Base-by-base conservation (phyloP, 2,797 vertebrate genomes). In the Spinibarbus caldwelli region DNA sequence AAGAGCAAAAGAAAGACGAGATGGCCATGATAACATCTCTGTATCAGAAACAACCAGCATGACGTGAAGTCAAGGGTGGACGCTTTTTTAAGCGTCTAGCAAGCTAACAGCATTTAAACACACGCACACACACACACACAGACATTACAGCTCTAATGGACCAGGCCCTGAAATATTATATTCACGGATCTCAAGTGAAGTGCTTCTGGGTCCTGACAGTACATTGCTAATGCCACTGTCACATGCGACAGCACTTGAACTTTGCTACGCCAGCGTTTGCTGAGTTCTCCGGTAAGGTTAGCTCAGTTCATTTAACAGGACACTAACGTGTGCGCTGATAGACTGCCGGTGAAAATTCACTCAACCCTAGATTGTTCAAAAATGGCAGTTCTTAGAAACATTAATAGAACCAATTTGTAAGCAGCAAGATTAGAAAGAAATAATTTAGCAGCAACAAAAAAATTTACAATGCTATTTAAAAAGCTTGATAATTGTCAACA, bases 101-200 rank as follows among this genome's bases (percentile, higher is more conserved):
- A 57, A 78, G 47, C 62, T 78, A 76, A 67, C 72, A 67, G 81
- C 31, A 2, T 68, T 19, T 78, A 47, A 68, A 38, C 66, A 23
- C 41, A 67, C 38, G 67, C 26, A 67, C 73, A 38, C 45, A 19
- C 41, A 67, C 73, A 38, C 31, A 19, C 31, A 54, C 19, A 75
- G n/a, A 66, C 57, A 80, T 73, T 75, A 72, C 54, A 75, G 43
- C 52, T 73, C 68, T 73, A 75, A 85, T 64, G 68, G 68, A 64
- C 78, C 59, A 73, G 45, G 34, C 15, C 19, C n/a, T 66, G 54
- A 80, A 66, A 75, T 66, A 52, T 80, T 72, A 80, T 81, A 66
- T 81, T 86, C 78, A 54, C n/a, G 1, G 57, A 81, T 86, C 71
- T 85, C 67, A 19, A 49, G 73, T 70, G 57, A 76, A 64, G 57